A percentile compares a stretch with the other conserved stretches of the same genome.
phyloP scores from a whole-genome alignment of 2,113 vertebrate species.

The Perca fluviatilis region DNA sequence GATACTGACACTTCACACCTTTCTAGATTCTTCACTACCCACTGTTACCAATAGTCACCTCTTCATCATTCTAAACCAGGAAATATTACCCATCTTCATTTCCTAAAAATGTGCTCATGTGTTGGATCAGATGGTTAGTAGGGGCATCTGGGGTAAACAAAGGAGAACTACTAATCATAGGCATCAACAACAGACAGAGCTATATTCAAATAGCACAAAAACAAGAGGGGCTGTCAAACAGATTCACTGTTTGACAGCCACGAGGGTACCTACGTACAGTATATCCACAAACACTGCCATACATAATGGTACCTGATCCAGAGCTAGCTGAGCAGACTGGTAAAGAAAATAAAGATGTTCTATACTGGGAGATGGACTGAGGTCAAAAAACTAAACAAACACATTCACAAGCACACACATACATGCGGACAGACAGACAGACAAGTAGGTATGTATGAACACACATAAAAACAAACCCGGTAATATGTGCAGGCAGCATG shows the following conservation, averaged over 20 bases:
- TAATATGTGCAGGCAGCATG: conserved; percentile 68
- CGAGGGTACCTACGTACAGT: background rate
- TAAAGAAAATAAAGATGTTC: conserved; percentile 78
- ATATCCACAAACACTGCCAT: background rate
- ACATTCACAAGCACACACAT: conserved; percentile 2
- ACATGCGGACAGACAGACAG: background rate
- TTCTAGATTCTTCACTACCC: background rate
- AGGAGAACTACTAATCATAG: background rate
- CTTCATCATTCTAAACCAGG: background rate
- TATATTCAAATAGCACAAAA: conserved; percentile 8
- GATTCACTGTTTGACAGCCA: conserved; percentile 17
- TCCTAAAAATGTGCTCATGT: conserved; percentile 10
- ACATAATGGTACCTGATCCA: conserved; percentile 65
- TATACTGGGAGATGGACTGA: conserved; percentile 74
- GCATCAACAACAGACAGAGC: background rate
- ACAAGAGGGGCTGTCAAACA: background rate
- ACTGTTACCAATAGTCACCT: background rate
- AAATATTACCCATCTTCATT: conserved; percentile 34
- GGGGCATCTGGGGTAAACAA: background rate
- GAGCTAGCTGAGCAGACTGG: conserved; percentile 70
- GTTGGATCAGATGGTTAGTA: conserved; percentile 10
- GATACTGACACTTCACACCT: background rate
- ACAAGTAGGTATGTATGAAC: background rate
- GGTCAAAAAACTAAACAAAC: conserved; percentile 66
- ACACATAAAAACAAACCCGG: conserved; percentile 56